Base-by-base conservation (phyloP, 2,888 invertebrate genomes). In the Catocala fraxini region DNA sequence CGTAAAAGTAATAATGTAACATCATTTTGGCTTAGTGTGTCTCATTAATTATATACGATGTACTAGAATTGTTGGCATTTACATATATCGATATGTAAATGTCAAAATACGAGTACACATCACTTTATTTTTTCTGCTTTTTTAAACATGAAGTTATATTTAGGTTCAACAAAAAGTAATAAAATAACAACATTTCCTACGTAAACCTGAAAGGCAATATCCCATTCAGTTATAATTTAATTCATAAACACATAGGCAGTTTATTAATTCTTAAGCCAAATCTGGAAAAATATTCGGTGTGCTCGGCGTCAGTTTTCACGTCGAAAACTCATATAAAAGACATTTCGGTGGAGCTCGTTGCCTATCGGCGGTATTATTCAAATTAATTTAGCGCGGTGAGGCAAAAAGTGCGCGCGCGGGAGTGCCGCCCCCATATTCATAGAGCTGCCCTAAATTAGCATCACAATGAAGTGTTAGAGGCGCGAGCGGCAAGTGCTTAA, bases 281-380 rank as follows among this genome's bases (percentile, higher is more conserved):
- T 83, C 73, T 83, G 80, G 81, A 85, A 84, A 79, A 87, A 87
- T 83, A 85, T 86, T 85, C 83, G 79, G 78, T 72, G 70, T 71
- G 75, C 77, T 74, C 71, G 81, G 72, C 78, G 72, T 70, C 73
- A 88, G 86, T 88, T 88, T 88, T 86, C 83, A 83, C 87, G 88
- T 85, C 81, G 88, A 81, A 88, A 92, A 89, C 89, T 91, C 90
- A 88, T 89, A 92, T 90, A 90, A 92, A 92, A 90, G 90, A 91
- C 89, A 90, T 91, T 91, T 89, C 81, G 84, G 82, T 70, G 83
- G 79, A 85, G 87, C 86, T 86, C 86, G 88, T 87, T 86, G 89
- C 90, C 89, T 91, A 91, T 93, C 90, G 89, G 85, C 83, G 89
- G 93, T 91, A 92, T 93, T 93, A 93, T 92, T 92, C 91, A 93